A percentile compares a stretch with the other conserved stretches of the same genome.
Conservation (phyloP, 2,888 invertebrate genomes). For the Neuroscelio doddi region DNA sequence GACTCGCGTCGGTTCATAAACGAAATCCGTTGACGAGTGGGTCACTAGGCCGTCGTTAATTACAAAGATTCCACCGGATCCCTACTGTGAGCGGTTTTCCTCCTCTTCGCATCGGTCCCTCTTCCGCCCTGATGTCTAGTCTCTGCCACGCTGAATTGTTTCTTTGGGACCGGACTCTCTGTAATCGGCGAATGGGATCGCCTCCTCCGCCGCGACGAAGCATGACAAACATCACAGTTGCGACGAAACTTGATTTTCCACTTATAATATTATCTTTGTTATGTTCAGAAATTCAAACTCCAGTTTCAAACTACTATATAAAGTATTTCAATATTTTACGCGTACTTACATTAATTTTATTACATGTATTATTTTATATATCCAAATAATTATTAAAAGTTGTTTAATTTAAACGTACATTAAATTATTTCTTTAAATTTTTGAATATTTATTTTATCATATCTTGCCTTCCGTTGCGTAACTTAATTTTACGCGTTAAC, state of each 20-base stretch:
- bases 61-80: slow-evolving; percentile 39
- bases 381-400: too few species aligned
- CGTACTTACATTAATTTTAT: too few species aligned
- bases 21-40: slow-evolving; percentile 48
- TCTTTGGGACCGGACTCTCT: slow-evolving; percentile 40
- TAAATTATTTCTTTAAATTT: too few species aligned
- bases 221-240: not conserved
- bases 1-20: slow-evolving; percentile 40
- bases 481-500: not conserved
- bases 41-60: slow-evolving; percentile 47
- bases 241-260: slow-evolving; percentile 9
- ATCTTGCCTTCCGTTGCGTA: not conserved
- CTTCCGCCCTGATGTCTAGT: slow-evolving; percentile 8
- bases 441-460: not conserved
- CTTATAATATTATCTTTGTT: not conserved
- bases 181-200: slow-evolving; percentile 43
- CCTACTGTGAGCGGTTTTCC: slow-evolving; percentile 22
- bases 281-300: not conserved
- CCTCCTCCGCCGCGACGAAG: slow-evolving; percentile 17
- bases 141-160: slow-evolving; percentile 28
- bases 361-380: too few species aligned
- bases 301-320: not conserved
- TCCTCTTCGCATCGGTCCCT: slow-evolving; percentile 2
- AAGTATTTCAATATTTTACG: not conserved
- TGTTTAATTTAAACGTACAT: too few species aligned